Evolutionary conservation across 2,888 invertebrate species (phyloP).

Genomic region (Dorcus parallelipipedus): DNA sequence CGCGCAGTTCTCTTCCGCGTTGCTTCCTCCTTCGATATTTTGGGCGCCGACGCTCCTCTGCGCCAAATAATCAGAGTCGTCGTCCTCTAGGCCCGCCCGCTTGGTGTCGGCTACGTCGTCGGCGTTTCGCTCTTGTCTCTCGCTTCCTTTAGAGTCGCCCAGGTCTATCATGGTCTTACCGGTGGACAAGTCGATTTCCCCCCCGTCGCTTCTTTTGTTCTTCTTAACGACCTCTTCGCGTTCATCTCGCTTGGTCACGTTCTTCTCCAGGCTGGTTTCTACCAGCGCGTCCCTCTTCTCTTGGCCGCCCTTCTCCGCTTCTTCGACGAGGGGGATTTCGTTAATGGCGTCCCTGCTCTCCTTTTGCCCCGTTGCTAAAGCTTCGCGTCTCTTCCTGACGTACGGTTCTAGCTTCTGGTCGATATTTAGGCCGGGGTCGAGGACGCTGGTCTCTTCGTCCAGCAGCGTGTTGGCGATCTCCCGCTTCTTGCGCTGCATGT

Average conservation of each 20-base stretch:
- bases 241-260: neutral
- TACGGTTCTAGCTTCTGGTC: conserved; percentile 33
- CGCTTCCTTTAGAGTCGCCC: neutral
- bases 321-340: too few relatives aligned
- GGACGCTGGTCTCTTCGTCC: conserved; percentile 37
- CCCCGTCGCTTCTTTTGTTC: neutral
- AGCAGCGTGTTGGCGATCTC: conserved; percentile 24
- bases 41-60: neutral
- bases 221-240: neutral
- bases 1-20: neutral
- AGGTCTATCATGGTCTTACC: neutral
- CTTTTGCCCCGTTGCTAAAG: neutral
- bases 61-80: neutral
- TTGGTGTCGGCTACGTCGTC: neutral
- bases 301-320: neutral
- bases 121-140: neutral
- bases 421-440: conserved; percentile 36
- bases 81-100: neutral
- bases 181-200: neutral
- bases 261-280: neutral
- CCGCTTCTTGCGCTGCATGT: conserved; percentile 9
- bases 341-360: neutral
- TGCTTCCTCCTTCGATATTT: neutral
- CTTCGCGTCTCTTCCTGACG: conserved; percentile 34
- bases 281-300: neutral